Base-by-base conservation (phyloP, 2,113 vertebrate genomes). In the Vimba vimba region DNA sequence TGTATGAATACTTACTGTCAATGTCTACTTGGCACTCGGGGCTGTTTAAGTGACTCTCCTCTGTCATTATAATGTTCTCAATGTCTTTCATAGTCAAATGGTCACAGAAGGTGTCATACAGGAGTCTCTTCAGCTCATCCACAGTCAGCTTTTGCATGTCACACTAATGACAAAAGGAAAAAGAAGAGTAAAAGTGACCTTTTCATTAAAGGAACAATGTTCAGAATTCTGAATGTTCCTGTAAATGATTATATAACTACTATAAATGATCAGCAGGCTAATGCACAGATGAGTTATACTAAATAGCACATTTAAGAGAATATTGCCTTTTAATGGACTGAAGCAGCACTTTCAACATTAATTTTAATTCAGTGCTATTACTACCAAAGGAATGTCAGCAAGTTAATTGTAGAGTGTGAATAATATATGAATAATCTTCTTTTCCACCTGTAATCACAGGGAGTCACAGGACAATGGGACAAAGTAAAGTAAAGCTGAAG, bases 41-140 rank as follows among this genome's bases (percentile, higher is more conserved):
- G 6, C 96, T 98, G 93, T 97, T 96, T 93, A 99, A 95, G 94
- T 99, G 97, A 92, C 96, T 98, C 88, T 98, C 97, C 94, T 99
- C 98, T 0, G 97, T 99, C 97, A 98, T 98, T 93, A 99, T 99
- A 93, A 99, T 99, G 94, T 98, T 99, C 94, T 99, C 98, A 1
- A 99, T 99, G 96, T 99, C 98, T 93, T 98, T 98, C 98, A 99
- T 99, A 91, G 98, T 97, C 87, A 99, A 95, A 92, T 99, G 98
- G 89, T 99, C 98, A 1, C 98, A 99, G 96, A 99, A 99, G 36
- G 98, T 98, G 93, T 99, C 97, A 0, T 99, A 98, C 82, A 99
- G 95, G 64, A 99, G 95, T 86, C 97, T 94, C 93, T 99, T 99
- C 92, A 99, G 94, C 93, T 99, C 98, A 1, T 99, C 98, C 88